Evolutionary conservation across 2,797 vertebrate genomes (phyloP).

Genomic region (Valencia hispanica): DNA sequence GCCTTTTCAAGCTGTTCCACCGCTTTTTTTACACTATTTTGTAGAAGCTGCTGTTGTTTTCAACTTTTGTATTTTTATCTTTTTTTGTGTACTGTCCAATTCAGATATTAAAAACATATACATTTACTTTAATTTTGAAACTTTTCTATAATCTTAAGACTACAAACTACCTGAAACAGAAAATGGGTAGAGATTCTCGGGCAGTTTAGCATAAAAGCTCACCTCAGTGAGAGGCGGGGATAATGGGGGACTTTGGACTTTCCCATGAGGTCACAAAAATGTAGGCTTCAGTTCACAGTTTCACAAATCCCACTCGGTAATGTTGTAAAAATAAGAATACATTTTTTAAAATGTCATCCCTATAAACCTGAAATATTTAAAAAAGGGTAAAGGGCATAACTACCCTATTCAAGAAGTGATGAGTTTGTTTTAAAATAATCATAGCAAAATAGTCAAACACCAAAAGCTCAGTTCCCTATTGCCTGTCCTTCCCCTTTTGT

Average conservation of each 20-base stretch:
- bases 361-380: constrained; percentile 5
- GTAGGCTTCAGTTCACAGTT: constrained; percentile 19
- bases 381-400: not conserved
- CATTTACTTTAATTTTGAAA: not conserved
- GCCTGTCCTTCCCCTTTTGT: not conserved
- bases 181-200: not conserved
- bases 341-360: not conserved
- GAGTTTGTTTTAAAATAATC: constrained; percentile 29
- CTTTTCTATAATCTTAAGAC: not conserved
- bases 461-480: constrained; percentile 30
- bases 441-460: constrained; percentile 21
- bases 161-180: not conserved
- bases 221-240: constrained; percentile 28
- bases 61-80: not conserved
- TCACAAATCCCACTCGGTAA: constrained; percentile 10
- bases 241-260: constrained; percentile 53
- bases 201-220: not conserved
- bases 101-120: not conserved
- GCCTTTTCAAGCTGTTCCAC: not conserved
- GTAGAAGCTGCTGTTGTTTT: not conserved
- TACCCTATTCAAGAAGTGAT: constrained; percentile 18
- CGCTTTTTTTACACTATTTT: not conserved
- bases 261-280: constrained; percentile 59
- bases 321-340: constrained; percentile 3
- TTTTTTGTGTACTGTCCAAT: not conserved